Evolutionary conservation across 2,888 invertebrate genomes (phyloP).

Genomic region (Xestia c-nigrum): DNA sequence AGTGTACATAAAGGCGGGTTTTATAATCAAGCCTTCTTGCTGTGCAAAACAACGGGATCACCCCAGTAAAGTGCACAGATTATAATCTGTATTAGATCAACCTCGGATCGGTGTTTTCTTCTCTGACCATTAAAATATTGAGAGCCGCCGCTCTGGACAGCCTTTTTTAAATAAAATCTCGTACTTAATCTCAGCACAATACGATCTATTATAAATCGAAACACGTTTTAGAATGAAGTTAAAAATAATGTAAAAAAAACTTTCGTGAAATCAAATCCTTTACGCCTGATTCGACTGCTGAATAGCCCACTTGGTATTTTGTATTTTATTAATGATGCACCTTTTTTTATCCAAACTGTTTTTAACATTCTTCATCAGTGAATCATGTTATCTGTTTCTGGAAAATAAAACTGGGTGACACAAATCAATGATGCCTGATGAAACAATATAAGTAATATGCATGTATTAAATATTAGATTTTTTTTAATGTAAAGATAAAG

Average conservation of each 20-base stretch:
- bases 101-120: not conserved
- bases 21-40: conserved; percentile 2
- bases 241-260: not conserved
- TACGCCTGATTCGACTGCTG: not conserved
- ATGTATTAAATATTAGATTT: not conserved
- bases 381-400: conserved; percentile 31
- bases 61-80: not conserved
- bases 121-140: not conserved
- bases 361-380: conserved; percentile 27
- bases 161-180: not conserved
- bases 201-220: not conserved
- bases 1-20: not conserved
- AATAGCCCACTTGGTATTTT: conserved; percentile 33
- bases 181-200: not conserved
- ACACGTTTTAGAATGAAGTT: not conserved
- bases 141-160: not conserved
- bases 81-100: not conserved
- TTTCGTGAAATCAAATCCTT: not conserved
- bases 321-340: conserved; percentile 21
- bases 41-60: not conserved
- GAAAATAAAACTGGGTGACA: not conserved
- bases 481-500: no score
- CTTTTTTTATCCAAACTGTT: conserved; percentile 19
- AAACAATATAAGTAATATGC: not conserved
- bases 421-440: not conserved